Percentiles rank a stretch among this genome's conserved stretches.
phyloP scores from a whole-genome alignment of 2,888 invertebrate genomes.

The Meiosimyza platycephala region DNA sequence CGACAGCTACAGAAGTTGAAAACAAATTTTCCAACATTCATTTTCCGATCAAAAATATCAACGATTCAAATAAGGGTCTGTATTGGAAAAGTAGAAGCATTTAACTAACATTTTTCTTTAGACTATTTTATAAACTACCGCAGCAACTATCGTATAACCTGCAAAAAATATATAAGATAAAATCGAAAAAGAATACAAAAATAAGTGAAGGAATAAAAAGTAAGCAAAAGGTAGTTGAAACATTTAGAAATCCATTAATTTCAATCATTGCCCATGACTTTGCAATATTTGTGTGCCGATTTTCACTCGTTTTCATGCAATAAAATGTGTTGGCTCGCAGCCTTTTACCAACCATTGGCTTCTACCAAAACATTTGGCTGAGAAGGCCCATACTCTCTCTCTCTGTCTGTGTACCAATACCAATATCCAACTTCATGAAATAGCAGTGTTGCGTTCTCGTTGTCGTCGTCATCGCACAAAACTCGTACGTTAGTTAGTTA shows the following conservation, averaged over 20 bases:
- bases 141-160: background rate
- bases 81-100: no score
- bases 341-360: constrained; percentile 10
- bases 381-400: background rate
- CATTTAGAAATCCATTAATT: constrained; percentile 64
- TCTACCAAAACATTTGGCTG: background rate
- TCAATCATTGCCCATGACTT: constrained; percentile 64
- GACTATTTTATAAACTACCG: constrained; percentile 2
- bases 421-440: background rate
- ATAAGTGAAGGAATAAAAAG: background rate
- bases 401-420: no score
- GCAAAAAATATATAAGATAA: background rate
- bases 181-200: background rate
- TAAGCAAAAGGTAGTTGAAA: constrained; percentile 44
- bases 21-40: no score
- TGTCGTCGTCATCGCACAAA: background rate
- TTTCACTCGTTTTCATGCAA: constrained; percentile 34
- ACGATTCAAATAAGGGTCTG: no score
- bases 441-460: constrained; percentile 1
- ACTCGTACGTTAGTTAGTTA: constrained; percentile 4
- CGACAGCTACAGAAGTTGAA: no score
- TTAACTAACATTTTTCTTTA: background rate
- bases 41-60: no score
- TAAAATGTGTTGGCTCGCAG: constrained; percentile 29
- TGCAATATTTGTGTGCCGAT: constrained; percentile 47